A percentile compares a stretch with the other conserved stretches of the same genome.
Conservation (phyloP, 2,113 vertebrate genomes). For the Cololabis saira region DNA sequence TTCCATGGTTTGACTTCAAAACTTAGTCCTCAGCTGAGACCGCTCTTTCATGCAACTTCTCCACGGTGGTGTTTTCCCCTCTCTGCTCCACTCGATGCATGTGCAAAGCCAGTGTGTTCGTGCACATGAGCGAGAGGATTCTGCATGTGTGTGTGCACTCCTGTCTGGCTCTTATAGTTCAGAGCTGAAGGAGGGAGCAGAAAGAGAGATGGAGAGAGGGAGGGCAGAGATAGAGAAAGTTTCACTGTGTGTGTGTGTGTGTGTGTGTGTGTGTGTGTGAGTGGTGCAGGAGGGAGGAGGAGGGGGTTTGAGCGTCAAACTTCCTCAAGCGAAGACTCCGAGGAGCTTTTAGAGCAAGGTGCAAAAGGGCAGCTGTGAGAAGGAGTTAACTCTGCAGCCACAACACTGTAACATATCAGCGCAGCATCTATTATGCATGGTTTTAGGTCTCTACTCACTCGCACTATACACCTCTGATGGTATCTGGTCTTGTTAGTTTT, state of each 20-base stretch:
- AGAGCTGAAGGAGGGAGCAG: conserved; percentile 49
- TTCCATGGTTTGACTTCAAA: conserved; percentile 52
- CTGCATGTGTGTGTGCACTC: conserved; percentile 40
- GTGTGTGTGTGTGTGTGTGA: conserved; percentile 25
- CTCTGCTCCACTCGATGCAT: conserved; percentile 62
- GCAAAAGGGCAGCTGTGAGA: conserved; percentile 61
- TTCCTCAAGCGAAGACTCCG: conserved; percentile 63
- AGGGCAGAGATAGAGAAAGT: conserved; percentile 48
- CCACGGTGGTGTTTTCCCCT: conserved; percentile 49
- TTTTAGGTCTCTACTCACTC: neutral
- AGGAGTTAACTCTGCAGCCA: conserved; percentile 27
- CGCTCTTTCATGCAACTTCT: conserved; percentile 25
- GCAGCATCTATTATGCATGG: neutral
- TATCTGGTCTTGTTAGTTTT: neutral
- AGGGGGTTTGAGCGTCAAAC: conserved; percentile 39
- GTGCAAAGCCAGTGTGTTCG: conserved; percentile 38
- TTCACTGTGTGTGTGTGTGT: conserved; percentile 34
- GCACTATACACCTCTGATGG: neutral
- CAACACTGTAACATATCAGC: neutral
- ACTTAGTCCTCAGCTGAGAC: conserved; percentile 46
- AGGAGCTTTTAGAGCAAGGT: conserved; percentile 74
- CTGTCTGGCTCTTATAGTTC: conserved; percentile 64
- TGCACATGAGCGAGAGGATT: conserved; percentile 43
- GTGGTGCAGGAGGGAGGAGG: conserved; percentile 6
- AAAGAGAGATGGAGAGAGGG: conserved; percentile 46